phyloP scores from a whole-genome alignment of 1,140 invertebrate species.

The Pseudomyrmex cubaensis region DNA sequence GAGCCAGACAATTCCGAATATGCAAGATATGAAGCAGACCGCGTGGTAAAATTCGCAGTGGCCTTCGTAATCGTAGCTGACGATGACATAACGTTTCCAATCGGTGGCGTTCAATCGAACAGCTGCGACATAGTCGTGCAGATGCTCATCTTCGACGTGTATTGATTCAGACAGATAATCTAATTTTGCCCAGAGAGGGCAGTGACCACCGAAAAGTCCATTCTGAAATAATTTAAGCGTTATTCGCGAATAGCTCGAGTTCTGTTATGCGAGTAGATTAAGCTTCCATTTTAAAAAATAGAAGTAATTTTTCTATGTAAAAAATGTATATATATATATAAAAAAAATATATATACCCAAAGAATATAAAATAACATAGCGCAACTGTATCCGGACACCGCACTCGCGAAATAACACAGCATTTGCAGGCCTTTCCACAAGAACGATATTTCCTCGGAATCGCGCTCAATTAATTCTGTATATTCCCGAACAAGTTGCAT shows the following conservation, averaged over 20 bases:
- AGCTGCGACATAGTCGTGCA: not conserved
- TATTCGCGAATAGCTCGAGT: no score
- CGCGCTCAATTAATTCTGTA: constrained; percentile 69
- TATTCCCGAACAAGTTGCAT: constrained; percentile 71
- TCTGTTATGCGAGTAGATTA: no score
- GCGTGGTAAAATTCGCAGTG: constrained; percentile 71
- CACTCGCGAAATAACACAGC: constrained; percentile 62
- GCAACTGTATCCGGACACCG: constrained; percentile 68
- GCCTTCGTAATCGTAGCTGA: constrained; percentile 42
- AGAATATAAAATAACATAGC: constrained; percentile 74
- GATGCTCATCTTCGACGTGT: not conserved
- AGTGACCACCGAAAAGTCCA: constrained; percentile 69
- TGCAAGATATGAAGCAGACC: constrained; percentile 69
- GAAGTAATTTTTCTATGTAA: no score
- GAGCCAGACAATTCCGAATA: constrained; percentile 71
- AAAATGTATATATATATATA: not conserved
- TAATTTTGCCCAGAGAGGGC: constrained; percentile 74
- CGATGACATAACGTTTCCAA: constrained; percentile 46
- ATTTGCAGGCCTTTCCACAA: constrained; percentile 73
- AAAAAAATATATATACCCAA: constrained; percentile 69
- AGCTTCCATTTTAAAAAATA: no score
- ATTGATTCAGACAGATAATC: not conserved
- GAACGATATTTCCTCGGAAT: constrained; percentile 69
- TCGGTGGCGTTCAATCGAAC: not conserved
- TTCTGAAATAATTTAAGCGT: constrained; percentile 46